Percentiles rank a stretch among this genome's conserved stretches.
Conservation (phyloP, 1,140 invertebrate species). For the Hesperophylax magnus region DNA sequence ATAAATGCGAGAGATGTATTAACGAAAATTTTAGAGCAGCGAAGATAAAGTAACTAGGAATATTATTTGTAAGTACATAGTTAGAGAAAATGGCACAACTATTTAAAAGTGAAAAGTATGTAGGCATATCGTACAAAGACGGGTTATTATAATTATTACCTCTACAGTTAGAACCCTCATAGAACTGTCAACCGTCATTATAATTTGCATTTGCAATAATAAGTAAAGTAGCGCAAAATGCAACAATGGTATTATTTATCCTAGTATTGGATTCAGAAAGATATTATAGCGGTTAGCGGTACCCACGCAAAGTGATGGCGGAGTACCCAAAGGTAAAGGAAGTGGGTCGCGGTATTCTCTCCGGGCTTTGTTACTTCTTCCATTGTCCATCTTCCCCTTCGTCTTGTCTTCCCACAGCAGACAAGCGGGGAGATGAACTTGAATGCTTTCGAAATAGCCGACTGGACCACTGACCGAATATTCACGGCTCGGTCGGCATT, state of each 20-base stretch:
- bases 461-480: constrained; percentile 57
- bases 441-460: background rate
- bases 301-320: background rate
- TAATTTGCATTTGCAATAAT: background rate
- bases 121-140: no score
- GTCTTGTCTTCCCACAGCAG: background rate
- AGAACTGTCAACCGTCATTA: background rate
- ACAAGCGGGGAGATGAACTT: constrained; percentile 25
- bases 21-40: no score
- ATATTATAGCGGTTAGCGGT: background rate
- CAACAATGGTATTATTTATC: no score
- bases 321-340: background rate
- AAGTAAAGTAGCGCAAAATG: background rate
- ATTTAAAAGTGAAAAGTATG: no score
- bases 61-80: no score
- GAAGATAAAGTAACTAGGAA: no score
- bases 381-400: background rate
- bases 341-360: constrained; percentile 8
- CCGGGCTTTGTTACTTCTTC: background rate
- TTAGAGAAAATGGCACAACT: no score
- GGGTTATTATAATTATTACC: no score
- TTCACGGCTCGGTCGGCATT: constrained; percentile 40
- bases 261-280: background rate
- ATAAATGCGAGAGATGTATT: no score
- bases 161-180: background rate